Evolutionary conservation across 2,797 vertebrate genomes (phyloP).

Genomic region (Protosalanx chinensis): DNA sequence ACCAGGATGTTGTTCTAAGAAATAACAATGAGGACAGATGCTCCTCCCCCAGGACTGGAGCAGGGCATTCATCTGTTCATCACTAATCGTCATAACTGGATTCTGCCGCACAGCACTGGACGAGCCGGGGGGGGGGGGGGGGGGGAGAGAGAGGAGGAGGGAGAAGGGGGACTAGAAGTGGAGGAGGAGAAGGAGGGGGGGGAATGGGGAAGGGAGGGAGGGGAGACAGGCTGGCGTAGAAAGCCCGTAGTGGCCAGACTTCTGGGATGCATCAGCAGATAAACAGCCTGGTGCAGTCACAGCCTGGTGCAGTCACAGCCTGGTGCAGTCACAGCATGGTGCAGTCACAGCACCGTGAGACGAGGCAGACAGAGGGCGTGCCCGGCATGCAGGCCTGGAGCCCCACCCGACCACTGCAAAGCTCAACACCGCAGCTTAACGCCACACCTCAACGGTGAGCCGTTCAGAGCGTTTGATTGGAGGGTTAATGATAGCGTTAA

Average conservation of each 20-base stretch:
- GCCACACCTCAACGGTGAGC: background rate
- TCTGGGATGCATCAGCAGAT: slow-evolving; percentile 19
- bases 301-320: too few relatives aligned
- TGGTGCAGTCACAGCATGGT: too few relatives aligned
- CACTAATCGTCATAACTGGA: slow-evolving; percentile 76
- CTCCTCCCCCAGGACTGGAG: slow-evolving; percentile 69
- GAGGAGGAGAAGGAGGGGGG: slow-evolving; percentile 39
- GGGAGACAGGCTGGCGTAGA: slow-evolving; percentile 42
- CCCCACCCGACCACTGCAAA: background rate
- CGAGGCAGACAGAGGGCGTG: too few relatives aligned
- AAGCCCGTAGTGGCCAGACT: slow-evolving; percentile 45
- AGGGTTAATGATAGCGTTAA: slow-evolving; percentile 37
- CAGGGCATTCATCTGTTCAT: slow-evolving; percentile 72
- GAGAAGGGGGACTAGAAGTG: slow-evolving; percentile 32
- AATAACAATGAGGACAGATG: slow-evolving; percentile 57
- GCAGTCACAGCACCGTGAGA: too few relatives aligned
- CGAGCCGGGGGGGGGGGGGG: slow-evolving; percentile 44
- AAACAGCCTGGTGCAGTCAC: background rate
- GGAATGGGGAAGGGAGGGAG: slow-evolving; percentile 39
- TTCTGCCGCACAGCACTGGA: slow-evolving; percentile 66
- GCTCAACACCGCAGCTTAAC: background rate
- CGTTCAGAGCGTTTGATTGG: slow-evolving; percentile 6
- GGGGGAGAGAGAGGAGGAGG: slow-evolving; percentile 37
- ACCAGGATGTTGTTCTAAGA: background rate
- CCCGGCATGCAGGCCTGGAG: too few relatives aligned